Evolutionary conservation across 2,888 invertebrate species (phyloP), one percentile per base, ranked within the genome.

Genomic region (Melinaea marsaeus): DNA sequence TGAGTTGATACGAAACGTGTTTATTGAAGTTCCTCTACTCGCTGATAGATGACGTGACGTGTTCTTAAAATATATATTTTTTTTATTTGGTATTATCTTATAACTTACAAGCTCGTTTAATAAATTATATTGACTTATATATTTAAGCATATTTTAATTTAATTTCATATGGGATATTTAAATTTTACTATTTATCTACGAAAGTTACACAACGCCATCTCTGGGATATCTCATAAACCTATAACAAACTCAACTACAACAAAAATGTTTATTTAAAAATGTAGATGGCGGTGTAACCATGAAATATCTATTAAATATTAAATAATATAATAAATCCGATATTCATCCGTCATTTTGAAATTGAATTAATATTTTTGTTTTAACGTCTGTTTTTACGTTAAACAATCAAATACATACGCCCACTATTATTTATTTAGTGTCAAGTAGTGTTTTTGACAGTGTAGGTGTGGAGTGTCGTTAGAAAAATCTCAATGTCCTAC

Each of bases 1-100:
- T 94, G 85, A 93, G 93, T 93, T 61, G 56, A 60, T 62, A 61
- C 54, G 54, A 63, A 62, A 61, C 64, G 55, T 62, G 72, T 59
- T 58, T 54, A 57, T 64, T 62, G 46, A 61, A 59, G 51, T 69
- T 62, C 58, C 6, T 57, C 69, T 72, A 79, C 64, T 77, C 60
- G 42, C 62, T 70, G 65, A 67, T 72, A 85, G 85, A 77, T 80
- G 79, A 75, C 81, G 72, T 64, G 67, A 60, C 22, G 6, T 51
- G 32, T 51, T 57, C 7, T 37, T 11, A 51, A 42, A 33, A 4
- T 6, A 42, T 45, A 37, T 57, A 37, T 32, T 57, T 57, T 62
- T 33, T 37, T 42, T 3, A 55, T 32, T 7, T n/a, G 7, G 2
- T 32, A 55, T 6, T 46, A 54, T 54, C 5, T 6, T 34, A 47